Evolutionary conservation across 2,888 invertebrate species (phyloP).

Genomic region (Leptinotarsa tumamoca): DNA sequence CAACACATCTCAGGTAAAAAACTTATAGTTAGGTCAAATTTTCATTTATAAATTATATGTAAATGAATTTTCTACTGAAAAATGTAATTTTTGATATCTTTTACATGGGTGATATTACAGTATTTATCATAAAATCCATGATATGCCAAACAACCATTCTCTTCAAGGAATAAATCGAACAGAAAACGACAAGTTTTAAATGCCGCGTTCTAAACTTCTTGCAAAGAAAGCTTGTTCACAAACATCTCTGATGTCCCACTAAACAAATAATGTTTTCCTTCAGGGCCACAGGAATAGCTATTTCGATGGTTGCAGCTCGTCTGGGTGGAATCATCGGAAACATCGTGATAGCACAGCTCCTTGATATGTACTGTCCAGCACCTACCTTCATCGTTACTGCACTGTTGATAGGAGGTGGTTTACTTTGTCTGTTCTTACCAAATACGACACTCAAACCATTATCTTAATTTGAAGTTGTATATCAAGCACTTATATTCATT

Average conservation of each 20-base stretch:
- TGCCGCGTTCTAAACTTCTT: no score
- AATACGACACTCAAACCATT: conserved; percentile 87
- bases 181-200: no score
- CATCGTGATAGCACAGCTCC: conserved; percentile 87
- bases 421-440: conserved; percentile 88
- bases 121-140: no score
- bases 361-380: conserved; percentile 90
- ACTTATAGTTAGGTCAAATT: background rate
- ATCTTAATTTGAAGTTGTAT: conserved; percentile 55
- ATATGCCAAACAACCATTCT: no score
- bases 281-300: conserved; percentile 91
- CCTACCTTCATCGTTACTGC: conserved; percentile 92
- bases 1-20: conserved; percentile 84
- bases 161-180: no score
- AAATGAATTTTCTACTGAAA: background rate
- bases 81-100: no score
- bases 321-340: conserved; percentile 91
- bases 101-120: no score
- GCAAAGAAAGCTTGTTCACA: background rate
- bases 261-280: conserved; percentile 50
- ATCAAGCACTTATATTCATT: conserved; percentile 17
- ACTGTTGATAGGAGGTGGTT: conserved; percentile 86
- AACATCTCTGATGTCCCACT: no score
- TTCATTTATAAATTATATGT: background rate
- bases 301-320: conserved; percentile 90